Evolutionary conservation across 2,113 vertebrate species (phyloP).

Genomic region (Cryptotis parvus): DNA sequence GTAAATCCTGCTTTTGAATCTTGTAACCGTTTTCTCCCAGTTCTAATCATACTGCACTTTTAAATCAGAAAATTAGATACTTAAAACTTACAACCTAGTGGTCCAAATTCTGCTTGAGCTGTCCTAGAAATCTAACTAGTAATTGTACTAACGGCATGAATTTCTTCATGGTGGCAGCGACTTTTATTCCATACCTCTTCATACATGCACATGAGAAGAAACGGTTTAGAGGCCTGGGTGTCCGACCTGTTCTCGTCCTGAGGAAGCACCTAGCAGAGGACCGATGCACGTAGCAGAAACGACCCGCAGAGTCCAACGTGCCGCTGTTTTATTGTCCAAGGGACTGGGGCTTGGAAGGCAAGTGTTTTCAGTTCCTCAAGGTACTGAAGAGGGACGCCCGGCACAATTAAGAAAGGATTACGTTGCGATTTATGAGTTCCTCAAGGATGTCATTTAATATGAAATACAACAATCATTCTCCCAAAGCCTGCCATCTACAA

Average conservation of each 20-base stretch:
- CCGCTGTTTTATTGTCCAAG: constrained; percentile 52
- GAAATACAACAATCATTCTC: constrained; percentile 62
- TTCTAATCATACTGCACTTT: constrained; percentile 44
- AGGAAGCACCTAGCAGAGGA: constrained; percentile 14
- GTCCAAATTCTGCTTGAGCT: constrained; percentile 37
- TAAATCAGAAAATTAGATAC: constrained; percentile 40
- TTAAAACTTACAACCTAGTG: constrained; percentile 37
- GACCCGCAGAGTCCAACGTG: neutral
- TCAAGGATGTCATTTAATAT: constrained; percentile 67
- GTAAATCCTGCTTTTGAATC: neutral
- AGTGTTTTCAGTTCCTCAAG: constrained; percentile 60
- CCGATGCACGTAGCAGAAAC: neutral
- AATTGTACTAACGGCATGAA: neutral
- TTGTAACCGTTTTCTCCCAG: neutral
- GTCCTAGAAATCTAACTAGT: constrained; percentile 35
- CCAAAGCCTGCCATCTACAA: constrained; percentile 59
- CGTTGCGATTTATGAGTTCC: constrained; percentile 69
- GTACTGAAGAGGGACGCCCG: constrained; percentile 61
- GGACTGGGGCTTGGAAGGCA: constrained; percentile 42
- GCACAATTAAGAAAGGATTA: constrained; percentile 71
- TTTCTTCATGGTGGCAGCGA: neutral
- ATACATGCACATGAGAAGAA: constrained; percentile 27
- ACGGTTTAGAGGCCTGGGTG: neutral
- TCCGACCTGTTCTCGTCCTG: neutral
- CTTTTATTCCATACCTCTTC: constrained; percentile 42